These are phyloP conservation scores for Papilio demoleus DNA, from an alignment of 2,888 invertebrate genomes.

Conservation along the genomic window DNA sequence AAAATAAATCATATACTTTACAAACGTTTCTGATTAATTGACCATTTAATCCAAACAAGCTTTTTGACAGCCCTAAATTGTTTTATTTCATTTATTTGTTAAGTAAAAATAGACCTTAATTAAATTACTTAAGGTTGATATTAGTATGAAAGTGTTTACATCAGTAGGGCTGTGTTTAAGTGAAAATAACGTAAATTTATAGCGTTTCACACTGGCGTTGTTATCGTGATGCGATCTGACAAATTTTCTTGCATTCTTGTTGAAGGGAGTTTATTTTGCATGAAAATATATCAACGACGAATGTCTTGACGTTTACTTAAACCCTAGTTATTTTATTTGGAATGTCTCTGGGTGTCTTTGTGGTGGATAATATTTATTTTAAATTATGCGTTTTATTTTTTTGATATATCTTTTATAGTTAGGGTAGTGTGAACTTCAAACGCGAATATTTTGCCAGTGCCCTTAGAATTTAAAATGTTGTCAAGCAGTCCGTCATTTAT, in stretches of 20 bases:
- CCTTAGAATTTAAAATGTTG: too few species aligned
- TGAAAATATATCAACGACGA: constrained; percentile 44
- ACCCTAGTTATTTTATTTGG: constrained; percentile 21
- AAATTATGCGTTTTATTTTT: background rate
- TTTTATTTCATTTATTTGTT: constrained; percentile 38
- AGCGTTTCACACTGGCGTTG: constrained; percentile 56
- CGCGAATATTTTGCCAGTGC: too few species aligned
- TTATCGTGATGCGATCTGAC: constrained; percentile 61
- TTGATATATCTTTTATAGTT: background rate
- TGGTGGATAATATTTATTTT: background rate
- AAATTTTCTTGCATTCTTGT: constrained; percentile 53
- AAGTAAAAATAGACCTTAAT: constrained; percentile 39
- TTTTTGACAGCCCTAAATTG: constrained; percentile 38
- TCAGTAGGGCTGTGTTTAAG: constrained; percentile 45
- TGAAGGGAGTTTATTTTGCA: constrained; percentile 48
- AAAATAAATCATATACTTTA: constrained; percentile 45
- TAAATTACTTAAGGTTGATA: constrained; percentile 27
- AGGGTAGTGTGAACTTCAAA: too few species aligned
- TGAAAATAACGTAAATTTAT: constrained; percentile 69
- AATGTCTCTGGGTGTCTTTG: constrained; percentile 34
- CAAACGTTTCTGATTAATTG: constrained; percentile 54
- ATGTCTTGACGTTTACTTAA: constrained; percentile 24
- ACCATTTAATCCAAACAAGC: constrained; percentile 50
- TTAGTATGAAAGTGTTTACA: constrained; percentile 39
- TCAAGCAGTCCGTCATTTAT: too few species aligned